A percentile compares a stretch with the other conserved stretches of the same genome.
phyloP scores from a whole-genome alignment of 2,797 vertebrate genomes.

The Gymnopithys bicolor region DNA sequence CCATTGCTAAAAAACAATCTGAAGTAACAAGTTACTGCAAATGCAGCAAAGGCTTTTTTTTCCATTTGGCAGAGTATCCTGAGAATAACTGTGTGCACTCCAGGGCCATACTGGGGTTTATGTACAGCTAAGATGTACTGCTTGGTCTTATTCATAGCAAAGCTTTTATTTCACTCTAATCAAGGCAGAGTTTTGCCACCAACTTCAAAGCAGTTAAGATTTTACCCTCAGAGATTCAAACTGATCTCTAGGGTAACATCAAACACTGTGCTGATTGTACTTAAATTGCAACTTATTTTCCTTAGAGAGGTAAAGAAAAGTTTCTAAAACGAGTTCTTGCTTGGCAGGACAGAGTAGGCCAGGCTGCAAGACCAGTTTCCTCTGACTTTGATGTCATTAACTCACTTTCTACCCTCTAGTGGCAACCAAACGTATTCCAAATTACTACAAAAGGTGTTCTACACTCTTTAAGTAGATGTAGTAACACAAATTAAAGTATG shows the following conservation, averaged over 20 bases:
- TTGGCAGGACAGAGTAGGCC: not conserved
- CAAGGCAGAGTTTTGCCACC: not conserved
- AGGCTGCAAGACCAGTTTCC: not conserved
- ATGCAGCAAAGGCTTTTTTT: not conserved
- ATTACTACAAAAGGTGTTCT: not conserved
- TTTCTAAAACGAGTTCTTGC: not conserved
- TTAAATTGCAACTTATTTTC: not conserved
- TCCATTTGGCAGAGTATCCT: not conserved
- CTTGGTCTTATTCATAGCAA: not conserved
- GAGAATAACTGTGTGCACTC: not conserved
- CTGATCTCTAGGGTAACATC: not conserved
- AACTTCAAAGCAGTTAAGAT: not conserved
- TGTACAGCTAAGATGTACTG: not conserved
- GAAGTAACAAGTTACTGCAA: not conserved
- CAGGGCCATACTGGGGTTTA: not conserved
- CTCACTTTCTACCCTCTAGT: not conserved
- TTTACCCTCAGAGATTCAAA: not conserved
- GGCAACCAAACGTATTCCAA: not conserved
- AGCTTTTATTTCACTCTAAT: not conserved
- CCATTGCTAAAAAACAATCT: not conserved
- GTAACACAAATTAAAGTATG: not conserved
- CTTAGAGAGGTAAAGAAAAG: not conserved
- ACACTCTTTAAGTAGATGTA: not conserved
- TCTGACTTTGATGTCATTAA: not conserved
- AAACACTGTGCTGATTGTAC: not conserved